Evolutionary conservation across 2,888 invertebrate genomes (phyloP), one percentile per base, ranked within the genome.

Genomic region (Microchrysa polita): DNA sequence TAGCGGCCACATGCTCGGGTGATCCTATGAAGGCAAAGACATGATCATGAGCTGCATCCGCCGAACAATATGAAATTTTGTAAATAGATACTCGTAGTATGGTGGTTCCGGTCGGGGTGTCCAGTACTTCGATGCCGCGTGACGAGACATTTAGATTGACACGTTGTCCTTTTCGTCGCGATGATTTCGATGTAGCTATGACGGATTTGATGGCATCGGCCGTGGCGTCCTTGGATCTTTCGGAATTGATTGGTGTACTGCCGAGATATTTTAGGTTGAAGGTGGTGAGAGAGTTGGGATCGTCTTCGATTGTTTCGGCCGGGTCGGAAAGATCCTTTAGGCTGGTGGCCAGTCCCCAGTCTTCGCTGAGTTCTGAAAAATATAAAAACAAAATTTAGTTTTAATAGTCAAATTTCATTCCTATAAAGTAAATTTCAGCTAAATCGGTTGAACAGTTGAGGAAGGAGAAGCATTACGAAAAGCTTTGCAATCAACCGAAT

Each of bases 51-150:
- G 91, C 89, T 5, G 93, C 92, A 82, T 96, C 95, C 61, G 95
- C 94, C 20, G 95, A 94, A 82, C 96, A 96, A 82, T 95, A 95
- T 0, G 94, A 94, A 80, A 96, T 95, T 84, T 93, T 93, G 85
- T 94, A 95, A 82, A 95, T 94, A 18, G 94, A 94, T 52, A 94
- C 89, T 82, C 93, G 92, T 76, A 94, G 86, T 27, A 92, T 87
- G 75, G 91, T 88, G 79, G 92, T 91, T 76, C 91, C 90, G 2
- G 91, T 88, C 27, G 89, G 87, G 0, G 89, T 85, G 79, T 95
- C 93, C 2, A 88, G 89, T 77, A 94, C 92, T 74, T 90, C 87
- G 77, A 96, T 93, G 65, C 95, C 95, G 78, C 90, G 89, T 1
- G 92, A 86, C 75, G 92, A 93, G 72, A 95, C 90, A 72, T 90